A percentile compares a stretch with the other conserved stretches of the same genome.
Evolutionary conservation across 1,140 invertebrate genomes (phyloP).

Genomic region (Psilanteris sp.): DNA sequence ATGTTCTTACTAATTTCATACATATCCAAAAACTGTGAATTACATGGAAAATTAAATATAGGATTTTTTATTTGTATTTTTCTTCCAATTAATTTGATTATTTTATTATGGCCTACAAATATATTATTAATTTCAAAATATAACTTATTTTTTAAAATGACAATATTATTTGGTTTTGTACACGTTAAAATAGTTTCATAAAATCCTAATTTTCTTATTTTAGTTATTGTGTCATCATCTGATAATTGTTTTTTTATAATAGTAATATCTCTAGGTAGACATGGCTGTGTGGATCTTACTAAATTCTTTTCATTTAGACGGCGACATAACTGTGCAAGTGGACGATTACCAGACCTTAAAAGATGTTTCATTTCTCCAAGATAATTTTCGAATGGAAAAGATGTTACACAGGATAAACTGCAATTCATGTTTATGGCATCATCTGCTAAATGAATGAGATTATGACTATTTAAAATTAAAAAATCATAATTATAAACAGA

Average conservation of each 20-base stretch:
- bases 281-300: background rate
- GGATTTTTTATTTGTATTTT: constrained; percentile 11
- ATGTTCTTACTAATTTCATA: constrained; percentile 22
- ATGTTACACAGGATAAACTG: constrained; percentile 9
- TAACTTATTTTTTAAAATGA: constrained; percentile 15
- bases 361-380: constrained; percentile 5
- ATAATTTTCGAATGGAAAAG: constrained; percentile 38
- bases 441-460: constrained; percentile 28
- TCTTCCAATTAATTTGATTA: constrained; percentile 16
- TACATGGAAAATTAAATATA: constrained; percentile 46
- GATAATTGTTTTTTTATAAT: background rate
- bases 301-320: constrained; percentile 21
- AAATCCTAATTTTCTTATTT: constrained; percentile 7
- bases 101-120: constrained; percentile 1
- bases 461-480: constrained; percentile 27
- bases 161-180: constrained; percentile 14
- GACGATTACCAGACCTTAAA: constrained; percentile 12
- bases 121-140: constrained; percentile 26
- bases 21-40: constrained; percentile 34
- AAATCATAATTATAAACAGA: constrained; percentile 14
- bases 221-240: background rate
- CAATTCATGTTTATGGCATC: constrained; percentile 23
- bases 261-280: too few relatives aligned
- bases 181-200: constrained; percentile 6
- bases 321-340: constrained; percentile 15